phyloP scores from a whole-genome alignment of 2,797 vertebrate species.

The Amniataba percoides region DNA sequence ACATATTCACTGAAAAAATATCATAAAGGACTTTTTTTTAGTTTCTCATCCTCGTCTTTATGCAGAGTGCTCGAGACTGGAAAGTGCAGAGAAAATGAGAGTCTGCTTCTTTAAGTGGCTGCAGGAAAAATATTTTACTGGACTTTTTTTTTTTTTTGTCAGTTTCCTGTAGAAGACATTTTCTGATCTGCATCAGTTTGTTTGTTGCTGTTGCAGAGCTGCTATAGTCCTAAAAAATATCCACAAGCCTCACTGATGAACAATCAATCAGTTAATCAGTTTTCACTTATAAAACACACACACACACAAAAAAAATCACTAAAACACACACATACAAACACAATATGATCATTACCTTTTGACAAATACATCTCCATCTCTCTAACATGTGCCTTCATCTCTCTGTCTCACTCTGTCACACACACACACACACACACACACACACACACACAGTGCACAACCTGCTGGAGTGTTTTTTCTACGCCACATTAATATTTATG shows the following conservation, averaged over 20 bases:
- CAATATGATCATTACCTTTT: conserved; percentile 19
- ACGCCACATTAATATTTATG: conserved; percentile 82
- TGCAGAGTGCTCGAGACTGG: background rate
- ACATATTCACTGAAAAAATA: background rate
- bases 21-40: background rate
- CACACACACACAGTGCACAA: background rate
- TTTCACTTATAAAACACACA: background rate
- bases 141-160: background rate
- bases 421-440: conserved; percentile 21
- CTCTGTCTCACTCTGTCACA: conserved; percentile 7
- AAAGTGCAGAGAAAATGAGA: background rate
- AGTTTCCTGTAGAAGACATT: conserved; percentile 2
- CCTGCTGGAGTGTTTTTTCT: conserved; percentile 59
- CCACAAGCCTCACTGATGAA: background rate
- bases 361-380: conserved; percentile 10
- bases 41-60: background rate
- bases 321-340: conserved; percentile 8
- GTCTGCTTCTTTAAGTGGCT: background rate
- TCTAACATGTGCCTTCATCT: background rate
- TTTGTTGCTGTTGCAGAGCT: background rate
- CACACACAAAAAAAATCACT: background rate
- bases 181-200: background rate
- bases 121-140: background rate
- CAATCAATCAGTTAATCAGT: background rate
- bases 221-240: background rate